A percentile compares a stretch with the other conserved stretches of the same genome.
Evolutionary conservation across 2,888 invertebrate genomes (phyloP).

Genomic region (Agapostemon virescens): DNA sequence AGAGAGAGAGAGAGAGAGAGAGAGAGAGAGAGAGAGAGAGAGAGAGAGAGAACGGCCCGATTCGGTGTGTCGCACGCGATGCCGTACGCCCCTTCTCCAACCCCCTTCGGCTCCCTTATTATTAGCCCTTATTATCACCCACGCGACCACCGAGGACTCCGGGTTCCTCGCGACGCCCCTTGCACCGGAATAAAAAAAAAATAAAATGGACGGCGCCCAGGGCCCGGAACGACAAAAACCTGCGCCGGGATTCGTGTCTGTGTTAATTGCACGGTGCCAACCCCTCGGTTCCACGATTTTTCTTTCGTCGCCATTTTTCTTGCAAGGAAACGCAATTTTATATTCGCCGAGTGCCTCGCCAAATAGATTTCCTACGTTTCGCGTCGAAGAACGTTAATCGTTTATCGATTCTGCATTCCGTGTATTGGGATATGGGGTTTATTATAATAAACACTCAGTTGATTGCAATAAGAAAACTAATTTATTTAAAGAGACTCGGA

Average conservation of each 20-base stretch:
- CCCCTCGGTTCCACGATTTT: constrained; percentile 1
- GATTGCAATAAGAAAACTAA: too few relatives aligned
- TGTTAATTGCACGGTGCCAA: not conserved
- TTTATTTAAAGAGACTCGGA: too few relatives aligned
- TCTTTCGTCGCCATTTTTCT: not conserved
- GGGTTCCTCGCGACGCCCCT: not conserved
- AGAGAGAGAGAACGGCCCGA: constrained; percentile 63
- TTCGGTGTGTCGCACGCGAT: constrained; percentile 79
- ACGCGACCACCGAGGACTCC: constrained; percentile 31
- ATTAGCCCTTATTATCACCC: constrained; percentile 76
- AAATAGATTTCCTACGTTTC: too few relatives aligned
- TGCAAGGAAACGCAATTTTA: not conserved
- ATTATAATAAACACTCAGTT: too few relatives aligned
- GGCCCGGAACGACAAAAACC: not conserved
- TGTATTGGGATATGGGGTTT: too few relatives aligned
- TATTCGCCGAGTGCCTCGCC: too few relatives aligned
- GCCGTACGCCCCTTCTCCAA: constrained; percentile 42
- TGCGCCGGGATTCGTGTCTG: not conserved
- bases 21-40: not conserved
- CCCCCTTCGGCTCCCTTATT: constrained; percentile 64
- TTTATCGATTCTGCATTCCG: too few relatives aligned
- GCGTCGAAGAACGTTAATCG: too few relatives aligned
- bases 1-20: not conserved
- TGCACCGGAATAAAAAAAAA: not conserved
- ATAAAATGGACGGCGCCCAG: constrained; percentile 1